phyloP scores from a whole-genome alignment of 2,113 vertebrate species.

The Antechinus stuartii region DNA sequence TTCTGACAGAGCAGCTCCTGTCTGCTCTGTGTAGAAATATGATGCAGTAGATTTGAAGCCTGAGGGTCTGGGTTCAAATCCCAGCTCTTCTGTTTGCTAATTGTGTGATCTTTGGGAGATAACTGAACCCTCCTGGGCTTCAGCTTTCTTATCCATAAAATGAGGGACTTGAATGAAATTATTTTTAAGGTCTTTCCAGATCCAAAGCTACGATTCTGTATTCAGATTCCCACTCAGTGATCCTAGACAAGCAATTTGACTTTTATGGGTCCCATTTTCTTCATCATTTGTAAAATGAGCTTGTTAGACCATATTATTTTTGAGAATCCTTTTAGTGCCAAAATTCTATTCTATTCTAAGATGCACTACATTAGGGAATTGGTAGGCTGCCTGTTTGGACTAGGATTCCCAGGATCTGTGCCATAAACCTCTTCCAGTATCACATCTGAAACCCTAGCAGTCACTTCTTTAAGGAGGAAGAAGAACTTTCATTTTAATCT shows the following conservation, averaged over 20 bases:
- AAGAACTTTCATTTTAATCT: neutral
- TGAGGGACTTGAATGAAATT: neutral
- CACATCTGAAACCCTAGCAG: neutral
- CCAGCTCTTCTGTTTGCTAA: neutral
- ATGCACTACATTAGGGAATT: neutral
- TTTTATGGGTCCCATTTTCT: neutral
- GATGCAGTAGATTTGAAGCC: neutral
- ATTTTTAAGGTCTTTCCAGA: neutral
- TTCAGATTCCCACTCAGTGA: neutral
- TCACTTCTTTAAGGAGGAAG: neutral
- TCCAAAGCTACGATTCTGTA: neutral
- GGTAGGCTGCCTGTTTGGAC: slow-evolving; percentile 4
- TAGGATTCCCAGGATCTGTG: neutral
- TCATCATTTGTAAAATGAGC: neutral
- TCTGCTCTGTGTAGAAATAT: neutral
- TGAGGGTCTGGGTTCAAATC: neutral
- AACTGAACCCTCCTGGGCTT: neutral
- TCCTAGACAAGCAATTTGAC: neutral
- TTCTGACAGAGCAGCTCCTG: neutral
- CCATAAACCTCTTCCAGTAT: neutral
- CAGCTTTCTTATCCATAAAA: neutral
- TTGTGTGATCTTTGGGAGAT: neutral
- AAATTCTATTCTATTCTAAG: neutral
- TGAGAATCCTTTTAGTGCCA: neutral
- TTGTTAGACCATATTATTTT: neutral